Evolutionary conservation across 2,797 vertebrate genomes (phyloP).

Genomic region (Merluccius polli): DNA sequence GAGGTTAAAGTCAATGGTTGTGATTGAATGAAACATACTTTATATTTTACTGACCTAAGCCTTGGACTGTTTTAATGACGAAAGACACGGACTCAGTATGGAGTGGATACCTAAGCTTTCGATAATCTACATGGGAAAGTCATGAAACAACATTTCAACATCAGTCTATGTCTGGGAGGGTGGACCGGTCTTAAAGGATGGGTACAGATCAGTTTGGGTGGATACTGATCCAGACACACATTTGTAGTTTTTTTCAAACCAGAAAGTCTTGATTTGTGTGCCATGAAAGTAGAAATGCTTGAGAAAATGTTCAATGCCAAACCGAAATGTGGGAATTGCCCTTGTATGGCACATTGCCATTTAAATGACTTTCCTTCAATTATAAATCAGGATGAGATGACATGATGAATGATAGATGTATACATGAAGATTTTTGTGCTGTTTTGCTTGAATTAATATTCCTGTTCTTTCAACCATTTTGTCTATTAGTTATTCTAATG

Average conservation of each 20-base stretch:
- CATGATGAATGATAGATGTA: background rate
- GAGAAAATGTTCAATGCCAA: background rate
- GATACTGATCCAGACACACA: background rate
- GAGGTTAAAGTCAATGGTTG: too few species aligned
- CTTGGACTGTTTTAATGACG: conserved; percentile 46
- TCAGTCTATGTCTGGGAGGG: background rate
- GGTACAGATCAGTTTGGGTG: background rate
- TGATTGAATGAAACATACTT: conserved; percentile 60
- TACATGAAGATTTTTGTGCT: background rate
- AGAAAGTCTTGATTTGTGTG: background rate
- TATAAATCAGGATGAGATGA: background rate
- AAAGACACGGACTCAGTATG: conserved; percentile 22
- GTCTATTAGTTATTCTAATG: background rate
- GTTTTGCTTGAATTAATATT: background rate
- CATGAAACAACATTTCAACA: background rate
- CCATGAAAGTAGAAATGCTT: background rate
- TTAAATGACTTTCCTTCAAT: background rate
- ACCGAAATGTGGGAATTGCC: background rate
- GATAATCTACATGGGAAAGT: background rate
- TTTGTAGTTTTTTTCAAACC: background rate
- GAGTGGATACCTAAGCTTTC: background rate
- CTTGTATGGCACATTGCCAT: background rate
- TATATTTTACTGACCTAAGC: too few species aligned
- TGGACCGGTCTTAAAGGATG: background rate
- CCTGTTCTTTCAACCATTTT: background rate